A percentile compares a stretch with the other conserved stretches of the same genome.
Evolutionary conservation across 2,888 invertebrate species (phyloP).

Genomic region (Athalia rosae): DNA sequence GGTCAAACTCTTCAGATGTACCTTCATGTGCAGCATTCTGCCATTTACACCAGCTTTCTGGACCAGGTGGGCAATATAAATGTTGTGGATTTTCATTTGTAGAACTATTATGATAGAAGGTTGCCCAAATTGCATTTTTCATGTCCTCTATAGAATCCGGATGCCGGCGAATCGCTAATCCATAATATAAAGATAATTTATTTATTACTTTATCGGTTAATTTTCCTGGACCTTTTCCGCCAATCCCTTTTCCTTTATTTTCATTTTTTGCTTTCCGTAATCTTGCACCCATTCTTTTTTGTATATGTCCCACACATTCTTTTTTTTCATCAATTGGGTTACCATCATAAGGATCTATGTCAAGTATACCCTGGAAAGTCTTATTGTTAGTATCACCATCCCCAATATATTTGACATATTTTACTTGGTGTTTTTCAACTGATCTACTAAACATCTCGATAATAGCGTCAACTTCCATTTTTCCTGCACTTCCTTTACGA

Average conservation of each 20-base stretch:
- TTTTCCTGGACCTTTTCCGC: constrained; percentile 42
- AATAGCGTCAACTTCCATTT: constrained; percentile 49
- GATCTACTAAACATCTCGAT: constrained; percentile 49
- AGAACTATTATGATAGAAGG: constrained; percentile 44
- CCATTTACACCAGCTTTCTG: constrained; percentile 48
- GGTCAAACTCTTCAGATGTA: background rate
- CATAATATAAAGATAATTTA: constrained; percentile 25
- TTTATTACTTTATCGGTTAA: constrained; percentile 44
- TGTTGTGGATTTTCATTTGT: constrained; percentile 47
- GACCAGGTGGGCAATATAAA: constrained; percentile 43
- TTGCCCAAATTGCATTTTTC: constrained; percentile 49
- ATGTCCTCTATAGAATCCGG: constrained; percentile 45
- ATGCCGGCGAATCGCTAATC: constrained; percentile 37
- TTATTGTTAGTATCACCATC: constrained; percentile 50
- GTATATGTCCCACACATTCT: constrained; percentile 48
- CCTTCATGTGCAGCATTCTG: constrained; percentile 33
- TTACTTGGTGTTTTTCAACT: constrained; percentile 37
- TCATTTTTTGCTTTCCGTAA: constrained; percentile 41
- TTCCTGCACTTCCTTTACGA: constrained; percentile 48
- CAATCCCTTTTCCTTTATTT: constrained; percentile 32
- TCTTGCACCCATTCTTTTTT: constrained; percentile 50
- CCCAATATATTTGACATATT: constrained; percentile 50
- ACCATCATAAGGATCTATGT: constrained; percentile 44
- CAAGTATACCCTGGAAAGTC: constrained; percentile 46
- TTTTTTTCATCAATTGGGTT: constrained; percentile 30